Evolutionary conservation across 2,888 invertebrate genomes (phyloP), one percentile per base, ranked within the genome.

Genomic region (Cheilosia vulpina): DNA sequence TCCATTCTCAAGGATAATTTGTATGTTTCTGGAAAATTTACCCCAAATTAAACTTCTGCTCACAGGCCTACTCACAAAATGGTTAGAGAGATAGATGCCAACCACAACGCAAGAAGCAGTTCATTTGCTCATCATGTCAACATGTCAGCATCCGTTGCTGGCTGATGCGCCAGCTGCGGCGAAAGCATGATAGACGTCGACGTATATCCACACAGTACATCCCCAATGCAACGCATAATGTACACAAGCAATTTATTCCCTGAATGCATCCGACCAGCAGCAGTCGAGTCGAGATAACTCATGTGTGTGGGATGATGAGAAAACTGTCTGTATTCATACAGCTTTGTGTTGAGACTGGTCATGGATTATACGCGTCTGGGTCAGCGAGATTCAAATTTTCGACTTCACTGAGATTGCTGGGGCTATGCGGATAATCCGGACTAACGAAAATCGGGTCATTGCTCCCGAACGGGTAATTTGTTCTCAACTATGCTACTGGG

Each of bases 91-190:
- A 50, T 41, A 15, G 38, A 69, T 69, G 65, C 45, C 47, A 71
- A 72, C 76, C 76, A 50, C 80, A 85, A 81, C 68, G 65, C 76
- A 85, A 85, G 80, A 72, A 85, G 72, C 75, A 79, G 84, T 84
- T 79, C 79, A 84, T 84, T 84, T 84, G 79, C 66, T 72, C 76
- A 63, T 85, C 85, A 80, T 85, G 85, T 85, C 85, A 85, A 80
- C 85, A 85, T 85, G 85, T 85, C 85, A 85, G 80, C 85, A 85
- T 80, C 72, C 80, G 76, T 68, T 72, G 66, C 31, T 66, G 58
- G 53, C 38, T 52, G 52, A 47, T 72, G 72, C 60, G 27, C 52
- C 57, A 75, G 47, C 55, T 71, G 78, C 24, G 65, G 17, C 21
- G 57, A 55, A 31, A 43, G 31, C 17, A 76, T 81, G 81, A 75